These are phyloP conservation scores for Peromyscus polionotus DNA, from an alignment of 2,113 vertebrate genomes.

Conservation along the genomic window DNA sequence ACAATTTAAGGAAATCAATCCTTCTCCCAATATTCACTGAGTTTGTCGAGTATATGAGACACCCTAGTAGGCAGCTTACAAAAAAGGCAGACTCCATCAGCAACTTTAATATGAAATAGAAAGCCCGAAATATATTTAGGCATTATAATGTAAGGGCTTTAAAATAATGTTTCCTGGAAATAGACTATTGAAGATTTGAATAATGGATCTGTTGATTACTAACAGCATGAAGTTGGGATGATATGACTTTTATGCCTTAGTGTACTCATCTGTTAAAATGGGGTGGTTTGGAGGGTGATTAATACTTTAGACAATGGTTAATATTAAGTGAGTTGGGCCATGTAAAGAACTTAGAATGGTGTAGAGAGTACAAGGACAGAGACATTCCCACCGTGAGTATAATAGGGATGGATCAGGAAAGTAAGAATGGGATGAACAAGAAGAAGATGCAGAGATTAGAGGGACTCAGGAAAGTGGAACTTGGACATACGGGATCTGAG, in stretches of 20 bases:
- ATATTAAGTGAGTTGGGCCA: not conserved
- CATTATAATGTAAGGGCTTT: not conserved
- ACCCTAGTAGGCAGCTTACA: not conserved
- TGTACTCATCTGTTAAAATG: not conserved
- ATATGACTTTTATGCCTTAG: not conserved
- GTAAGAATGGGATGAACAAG: not conserved
- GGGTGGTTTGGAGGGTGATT: not conserved
- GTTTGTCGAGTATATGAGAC: not conserved
- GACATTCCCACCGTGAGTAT: not conserved
- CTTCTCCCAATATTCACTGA: conserved; percentile 17
- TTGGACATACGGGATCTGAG: not conserved
- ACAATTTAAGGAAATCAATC: conserved; percentile 61
- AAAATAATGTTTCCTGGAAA: not conserved
- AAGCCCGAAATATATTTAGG: not conserved
- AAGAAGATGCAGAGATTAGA: not conserved
- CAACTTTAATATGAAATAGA: not conserved
- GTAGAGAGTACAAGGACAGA: not conserved
- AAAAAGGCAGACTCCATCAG: not conserved
- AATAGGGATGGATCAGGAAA: not conserved
- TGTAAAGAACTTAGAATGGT: not conserved
- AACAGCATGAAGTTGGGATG: not conserved
- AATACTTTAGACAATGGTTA: not conserved
- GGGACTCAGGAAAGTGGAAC: not conserved
- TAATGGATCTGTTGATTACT: not conserved
- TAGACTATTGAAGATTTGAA: not conserved